Evolutionary conservation across 64 coral and sea anemone species (phyloP).

Genomic region (Montipora foliosa): DNA sequence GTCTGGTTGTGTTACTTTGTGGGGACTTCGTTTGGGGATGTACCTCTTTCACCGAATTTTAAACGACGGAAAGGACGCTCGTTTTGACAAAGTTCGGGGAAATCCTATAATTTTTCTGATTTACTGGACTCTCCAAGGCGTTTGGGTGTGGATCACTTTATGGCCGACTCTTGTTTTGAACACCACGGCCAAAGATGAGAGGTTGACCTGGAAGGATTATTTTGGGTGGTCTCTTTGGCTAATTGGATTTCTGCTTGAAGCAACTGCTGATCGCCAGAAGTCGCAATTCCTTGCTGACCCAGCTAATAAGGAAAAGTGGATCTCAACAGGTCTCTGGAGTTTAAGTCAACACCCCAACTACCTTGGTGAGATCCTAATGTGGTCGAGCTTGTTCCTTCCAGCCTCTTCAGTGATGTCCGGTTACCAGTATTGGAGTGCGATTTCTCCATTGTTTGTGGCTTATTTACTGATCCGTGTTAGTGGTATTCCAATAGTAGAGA

Average conservation of each 20-base stretch:
- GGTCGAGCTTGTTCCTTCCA: conserved; percentile 86
- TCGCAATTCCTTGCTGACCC: conserved; percentile 82
- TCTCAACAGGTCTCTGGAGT: conserved; percentile 94
- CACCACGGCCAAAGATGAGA: conserved; percentile 65
- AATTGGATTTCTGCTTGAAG: conserved; percentile 78
- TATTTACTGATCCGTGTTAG: conserved; percentile 81
- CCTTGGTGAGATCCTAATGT: conserved; percentile 94
- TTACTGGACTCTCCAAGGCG: conserved; percentile 89
- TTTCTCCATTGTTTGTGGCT: conserved; percentile 88
- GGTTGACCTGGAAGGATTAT: conserved; percentile 90
- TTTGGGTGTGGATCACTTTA: conserved; percentile 87
- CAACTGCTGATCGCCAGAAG: conserved; percentile 88
- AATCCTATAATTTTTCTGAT: conserved; percentile 78
- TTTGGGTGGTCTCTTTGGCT: conserved; percentile 88
- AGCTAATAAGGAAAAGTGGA: conserved; percentile 85
- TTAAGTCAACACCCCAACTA: conserved; percentile 93
- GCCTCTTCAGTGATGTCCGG: conserved; percentile 88
- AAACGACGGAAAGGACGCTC: conserved; percentile 77
- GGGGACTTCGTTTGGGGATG: conserved; percentile 83
- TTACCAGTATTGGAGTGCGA: conserved; percentile 67
- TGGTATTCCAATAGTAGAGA: conserved; percentile 87
- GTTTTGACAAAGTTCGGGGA: conserved; percentile 82
- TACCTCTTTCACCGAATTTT: conserved; percentile 83
- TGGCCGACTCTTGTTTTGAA: conserved; percentile 91
- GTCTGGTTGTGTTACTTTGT: conserved; percentile 81